phyloP scores from a whole-genome alignment of 2,113 vertebrate species.

The Chiloscyllium plagiosum region DNA sequence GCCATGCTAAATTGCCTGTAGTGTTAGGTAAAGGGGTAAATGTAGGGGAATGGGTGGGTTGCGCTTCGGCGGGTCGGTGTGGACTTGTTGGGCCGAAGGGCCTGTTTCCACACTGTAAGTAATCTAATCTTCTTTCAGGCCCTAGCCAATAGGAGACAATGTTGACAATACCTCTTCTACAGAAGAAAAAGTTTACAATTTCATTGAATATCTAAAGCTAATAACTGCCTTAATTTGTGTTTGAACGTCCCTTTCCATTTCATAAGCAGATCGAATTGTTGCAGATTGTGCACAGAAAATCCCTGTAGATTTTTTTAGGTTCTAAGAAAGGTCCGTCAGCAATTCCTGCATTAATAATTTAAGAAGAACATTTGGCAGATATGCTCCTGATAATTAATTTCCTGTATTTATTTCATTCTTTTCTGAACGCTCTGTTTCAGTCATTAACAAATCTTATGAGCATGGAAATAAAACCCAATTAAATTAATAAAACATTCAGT shows the following conservation, averaged over 20 bases:
- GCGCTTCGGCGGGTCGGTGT: too few species aligned
- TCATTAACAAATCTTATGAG: conserved; percentile 4
- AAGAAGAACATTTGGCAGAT: neutral
- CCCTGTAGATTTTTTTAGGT: neutral
- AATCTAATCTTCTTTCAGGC: neutral
- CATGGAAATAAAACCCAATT: neutral
- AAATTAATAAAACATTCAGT: neutral
- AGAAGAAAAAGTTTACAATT: neutral
- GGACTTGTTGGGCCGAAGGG: too few species aligned
- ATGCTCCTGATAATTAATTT: neutral
- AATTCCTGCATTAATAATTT: neutral
- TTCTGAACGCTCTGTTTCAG: neutral
- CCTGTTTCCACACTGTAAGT: too few species aligned
- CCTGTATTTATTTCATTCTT: neutral
- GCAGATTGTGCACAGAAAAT: neutral
- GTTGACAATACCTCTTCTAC: neutral
- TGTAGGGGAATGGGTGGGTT: too few species aligned
- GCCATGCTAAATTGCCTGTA: too few species aligned
- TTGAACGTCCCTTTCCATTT: neutral
- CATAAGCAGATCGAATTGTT: neutral
- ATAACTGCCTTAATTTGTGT: neutral
- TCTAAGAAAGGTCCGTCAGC: neutral
- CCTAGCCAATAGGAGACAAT: neutral
- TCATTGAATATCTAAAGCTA: neutral
- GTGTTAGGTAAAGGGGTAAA: too few species aligned